These are phyloP conservation scores for Anastrepha ludens DNA, from an alignment of 1,140 invertebrate genomes.

Conservation along the genomic window DNA sequence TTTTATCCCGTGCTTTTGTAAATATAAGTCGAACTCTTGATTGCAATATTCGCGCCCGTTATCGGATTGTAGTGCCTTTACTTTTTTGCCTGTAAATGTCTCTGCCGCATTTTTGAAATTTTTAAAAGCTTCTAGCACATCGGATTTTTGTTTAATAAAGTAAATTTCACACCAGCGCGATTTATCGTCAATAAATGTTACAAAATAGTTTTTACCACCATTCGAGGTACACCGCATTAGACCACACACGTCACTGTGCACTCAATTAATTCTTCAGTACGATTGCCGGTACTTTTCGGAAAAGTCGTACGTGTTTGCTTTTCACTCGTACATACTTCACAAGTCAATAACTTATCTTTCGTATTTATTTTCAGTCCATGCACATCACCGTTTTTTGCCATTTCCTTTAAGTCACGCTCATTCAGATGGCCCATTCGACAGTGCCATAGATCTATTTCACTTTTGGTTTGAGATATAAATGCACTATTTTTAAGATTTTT, in stretches of 20 bases:
- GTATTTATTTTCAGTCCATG: constrained; percentile 36
- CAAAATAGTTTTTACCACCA: too few relatives aligned
- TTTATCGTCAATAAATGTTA: too few relatives aligned
- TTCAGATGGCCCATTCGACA: constrained; percentile 50
- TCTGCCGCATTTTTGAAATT: neutral
- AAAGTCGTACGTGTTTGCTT: constrained; percentile 42
- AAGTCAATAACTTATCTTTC: constrained; percentile 23
- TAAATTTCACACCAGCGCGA: too few relatives aligned
- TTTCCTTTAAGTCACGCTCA: constrained; percentile 42
- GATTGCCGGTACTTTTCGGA: too few relatives aligned
- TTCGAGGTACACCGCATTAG: too few relatives aligned
- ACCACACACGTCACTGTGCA: too few relatives aligned
- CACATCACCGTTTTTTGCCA: constrained; percentile 26
- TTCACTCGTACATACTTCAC: constrained; percentile 40
- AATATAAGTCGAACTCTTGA: too few relatives aligned
- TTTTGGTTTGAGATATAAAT: neutral
- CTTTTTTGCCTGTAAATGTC: too few relatives aligned
- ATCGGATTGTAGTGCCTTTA: too few relatives aligned
- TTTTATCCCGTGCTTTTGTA: constrained; percentile 42
- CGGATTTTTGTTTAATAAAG: too few relatives aligned
- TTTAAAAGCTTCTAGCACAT: constrained; percentile 27
- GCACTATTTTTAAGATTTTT: neutral
- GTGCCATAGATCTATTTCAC: constrained; percentile 46
- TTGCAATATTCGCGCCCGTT: too few relatives aligned
- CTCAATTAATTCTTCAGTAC: too few relatives aligned